Percentiles rank a stretch among this genome's conserved stretches.
These are phyloP conservation scores for Agrochola litura DNA, from an alignment of 2,888 invertebrate genomes.

Conservation along the genomic window DNA sequence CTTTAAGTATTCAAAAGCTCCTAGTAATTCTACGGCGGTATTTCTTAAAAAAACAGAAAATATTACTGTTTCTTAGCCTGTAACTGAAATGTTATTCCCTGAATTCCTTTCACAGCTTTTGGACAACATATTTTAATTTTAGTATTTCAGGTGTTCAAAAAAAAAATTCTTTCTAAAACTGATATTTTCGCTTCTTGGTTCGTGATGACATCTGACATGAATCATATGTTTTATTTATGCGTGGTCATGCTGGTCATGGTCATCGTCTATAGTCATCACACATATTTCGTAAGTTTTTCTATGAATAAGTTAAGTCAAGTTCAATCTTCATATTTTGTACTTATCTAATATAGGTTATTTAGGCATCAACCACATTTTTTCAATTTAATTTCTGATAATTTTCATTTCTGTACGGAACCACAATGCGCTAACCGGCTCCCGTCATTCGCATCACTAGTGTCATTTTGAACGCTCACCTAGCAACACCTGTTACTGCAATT, in stretches of 20 bases:
- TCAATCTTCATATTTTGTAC: neutral
- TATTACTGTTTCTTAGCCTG: neutral
- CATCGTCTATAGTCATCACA: neutral
- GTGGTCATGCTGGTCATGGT: conserved; percentile 8
- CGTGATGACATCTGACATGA: conserved; percentile 8
- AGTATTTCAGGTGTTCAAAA: neutral
- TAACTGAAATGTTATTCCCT: neutral
- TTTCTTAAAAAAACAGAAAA: neutral
- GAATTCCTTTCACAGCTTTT: neutral
- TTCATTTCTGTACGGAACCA: neutral
- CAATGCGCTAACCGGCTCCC: neutral
- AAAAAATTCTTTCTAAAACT: neutral
- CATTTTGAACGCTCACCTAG: conserved; percentile 16
- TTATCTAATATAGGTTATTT: neutral
- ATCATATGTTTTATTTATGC: neutral
- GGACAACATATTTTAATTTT: neutral
- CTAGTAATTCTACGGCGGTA: neutral
- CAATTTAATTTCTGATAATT: no score
- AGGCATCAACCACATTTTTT: neutral
- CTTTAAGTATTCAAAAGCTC: neutral
- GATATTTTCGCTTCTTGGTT: neutral
- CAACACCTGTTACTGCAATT: conserved; percentile 32
- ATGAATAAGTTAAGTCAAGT: neutral
- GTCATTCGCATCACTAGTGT: conserved; percentile 16
- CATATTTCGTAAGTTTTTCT: neutral